A percentile compares a stretch with the other conserved stretches of the same genome.
Evolutionary conservation across 2,113 vertebrate species (phyloP).

Genomic region (Junco hyemalis): DNA sequence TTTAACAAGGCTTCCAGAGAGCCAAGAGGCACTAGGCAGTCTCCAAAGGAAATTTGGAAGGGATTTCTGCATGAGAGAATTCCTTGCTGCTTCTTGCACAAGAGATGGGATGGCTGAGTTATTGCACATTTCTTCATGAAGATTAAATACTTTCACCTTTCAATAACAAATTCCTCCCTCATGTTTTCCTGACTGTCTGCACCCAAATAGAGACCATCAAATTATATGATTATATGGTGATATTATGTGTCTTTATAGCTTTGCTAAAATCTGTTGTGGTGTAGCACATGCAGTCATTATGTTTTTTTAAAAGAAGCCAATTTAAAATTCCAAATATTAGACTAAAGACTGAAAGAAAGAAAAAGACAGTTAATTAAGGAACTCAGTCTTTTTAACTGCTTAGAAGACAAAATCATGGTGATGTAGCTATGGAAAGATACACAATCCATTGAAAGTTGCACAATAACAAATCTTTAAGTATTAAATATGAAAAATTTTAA

Average conservation of each 20-base stretch:
- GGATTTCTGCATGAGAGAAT: background rate
- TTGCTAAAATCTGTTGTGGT: background rate
- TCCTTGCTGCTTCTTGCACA: background rate
- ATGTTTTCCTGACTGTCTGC: background rate
- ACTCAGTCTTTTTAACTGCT: background rate
- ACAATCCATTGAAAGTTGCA: background rate
- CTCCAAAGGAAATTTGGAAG: background rate
- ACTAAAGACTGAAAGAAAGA: background rate
- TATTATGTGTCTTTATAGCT: background rate
- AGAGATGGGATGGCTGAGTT: background rate
- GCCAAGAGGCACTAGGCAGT: background rate
- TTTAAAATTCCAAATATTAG: background rate
- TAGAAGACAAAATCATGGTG: background rate
- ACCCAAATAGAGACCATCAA: background rate
- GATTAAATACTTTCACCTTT: background rate
- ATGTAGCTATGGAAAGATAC: background rate
- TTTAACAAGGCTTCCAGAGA: constrained; percentile 2
- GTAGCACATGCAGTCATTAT: background rate
- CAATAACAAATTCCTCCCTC: background rate
- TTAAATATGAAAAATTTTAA: background rate
- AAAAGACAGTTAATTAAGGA: background rate
- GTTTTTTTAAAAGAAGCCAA: background rate
- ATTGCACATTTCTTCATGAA: background rate
- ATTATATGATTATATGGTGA: background rate
- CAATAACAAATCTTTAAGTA: background rate